These are phyloP conservation scores for Eptatretus burgeri DNA, from an alignment of 2,113 vertebrate species.

Conservation along the genomic window DNA sequence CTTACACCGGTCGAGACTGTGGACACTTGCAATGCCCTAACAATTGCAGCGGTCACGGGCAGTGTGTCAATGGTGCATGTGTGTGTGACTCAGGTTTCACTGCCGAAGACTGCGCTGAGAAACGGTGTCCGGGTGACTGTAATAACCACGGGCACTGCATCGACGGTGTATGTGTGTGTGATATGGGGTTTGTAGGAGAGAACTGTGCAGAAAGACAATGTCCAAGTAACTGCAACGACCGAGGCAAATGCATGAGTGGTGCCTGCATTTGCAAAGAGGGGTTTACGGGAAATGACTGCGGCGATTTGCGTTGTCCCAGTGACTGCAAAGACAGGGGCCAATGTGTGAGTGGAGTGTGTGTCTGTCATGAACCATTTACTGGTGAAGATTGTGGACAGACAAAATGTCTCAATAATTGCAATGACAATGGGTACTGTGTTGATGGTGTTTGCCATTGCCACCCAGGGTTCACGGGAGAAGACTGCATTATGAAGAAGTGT, in stretches of 20 bases:
- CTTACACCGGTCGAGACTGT: conserved; percentile 38
- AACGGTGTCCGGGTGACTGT: conserved; percentile 39
- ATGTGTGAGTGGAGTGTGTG: conserved; percentile 35
- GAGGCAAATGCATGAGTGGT: conserved; percentile 36
- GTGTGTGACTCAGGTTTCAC: conserved; percentile 36
- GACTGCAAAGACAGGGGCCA: conserved; percentile 33
- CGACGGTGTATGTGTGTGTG: conserved; percentile 38
- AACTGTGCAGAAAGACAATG: conserved; percentile 39
- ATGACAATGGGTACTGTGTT: background rate
- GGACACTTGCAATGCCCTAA: conserved; percentile 28
- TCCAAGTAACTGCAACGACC: conserved; percentile 29
- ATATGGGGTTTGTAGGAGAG: conserved; percentile 29
- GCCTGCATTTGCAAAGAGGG: conserved; percentile 37
- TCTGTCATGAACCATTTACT: conserved; percentile 36
- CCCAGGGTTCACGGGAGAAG: background rate
- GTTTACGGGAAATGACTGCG: conserved; percentile 36
- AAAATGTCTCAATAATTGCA: conserved; percentile 24
- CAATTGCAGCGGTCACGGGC: conserved; percentile 33
- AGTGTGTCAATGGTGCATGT: conserved; percentile 37
- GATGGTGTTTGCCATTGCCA: background rate
- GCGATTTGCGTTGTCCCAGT: conserved; percentile 30
- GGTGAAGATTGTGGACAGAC: conserved; percentile 33
- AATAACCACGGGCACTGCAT: conserved; percentile 29
- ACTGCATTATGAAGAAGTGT: conserved; percentile 22
- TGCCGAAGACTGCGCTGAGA: conserved; percentile 34